Base-by-base conservation (phyloP, 2,113 vertebrate genomes). In the Arenaria interpres region DNA sequence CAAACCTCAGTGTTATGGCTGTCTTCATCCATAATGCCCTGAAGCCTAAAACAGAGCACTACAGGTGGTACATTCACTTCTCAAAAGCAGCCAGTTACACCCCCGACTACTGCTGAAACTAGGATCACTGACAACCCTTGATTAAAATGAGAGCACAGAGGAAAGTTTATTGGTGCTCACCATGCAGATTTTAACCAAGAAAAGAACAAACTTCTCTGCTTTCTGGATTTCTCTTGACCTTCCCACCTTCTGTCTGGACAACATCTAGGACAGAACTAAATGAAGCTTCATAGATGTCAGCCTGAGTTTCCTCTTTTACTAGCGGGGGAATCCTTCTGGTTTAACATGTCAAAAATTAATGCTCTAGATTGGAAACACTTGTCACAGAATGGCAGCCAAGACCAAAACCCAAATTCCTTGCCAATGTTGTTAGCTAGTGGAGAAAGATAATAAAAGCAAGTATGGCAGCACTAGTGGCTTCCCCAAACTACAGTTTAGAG, bases 321-420 rank as follows among this genome's bases (percentile, higher is more conserved):
- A 60, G 14, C 28, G 69, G 8, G 32, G 43, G 37, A 90, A 87
- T 64, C 33, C 23, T 79, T 92, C n/a, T 91, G 14, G 43, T 72
- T 92, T 75, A 91, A 67, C 23, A 81, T 51, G 69, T 94, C 64
- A 91, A 94, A 96, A 91, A 89, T 72, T 82, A 81, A 72, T 92
- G 33, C 33, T 27, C 24, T 60, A 60, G 59, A 75, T 60, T 87
- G 48, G 27, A 91, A 95, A 87, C 21, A 78, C 35, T 89, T 91
- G 60, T 78, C 64, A 84, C 43, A 94, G 67, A 88, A 75, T 32
- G 81, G 16, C 69, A 89, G 77, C 60, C 48, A 87, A 87, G 28
- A 95, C 43, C 12, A 87, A 84, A 88, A 92, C 6, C 1, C 23
- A 78, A 20, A 33, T 48, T 85, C 23, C 48, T 87, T 87, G 60